Conservation (phyloP, 2,113 vertebrate species). For the Charadrius vociferus region DNA sequence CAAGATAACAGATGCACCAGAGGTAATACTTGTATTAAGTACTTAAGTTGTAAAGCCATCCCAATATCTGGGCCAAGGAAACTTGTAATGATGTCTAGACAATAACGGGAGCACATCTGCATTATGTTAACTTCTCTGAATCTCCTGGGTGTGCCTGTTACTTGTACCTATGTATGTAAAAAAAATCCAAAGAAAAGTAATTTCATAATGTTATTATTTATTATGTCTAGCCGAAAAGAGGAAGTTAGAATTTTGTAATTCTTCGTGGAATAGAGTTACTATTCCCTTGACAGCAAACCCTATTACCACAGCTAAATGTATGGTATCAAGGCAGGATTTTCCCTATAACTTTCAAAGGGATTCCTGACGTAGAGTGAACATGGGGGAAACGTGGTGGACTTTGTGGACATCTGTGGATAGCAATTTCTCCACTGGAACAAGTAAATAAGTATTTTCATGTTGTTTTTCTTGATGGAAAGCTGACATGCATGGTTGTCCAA, state of each 20-base stretch:
- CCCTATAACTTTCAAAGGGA: not conserved
- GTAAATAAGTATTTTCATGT: not conserved
- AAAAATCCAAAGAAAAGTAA: not conserved
- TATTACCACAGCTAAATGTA: not conserved
- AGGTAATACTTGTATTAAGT: not conserved
- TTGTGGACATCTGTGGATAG: not conserved
- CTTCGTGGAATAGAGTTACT: not conserved
- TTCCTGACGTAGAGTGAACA: not conserved
- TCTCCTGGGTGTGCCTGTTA: not conserved
- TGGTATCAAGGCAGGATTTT: not conserved
- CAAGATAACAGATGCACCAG: not conserved
- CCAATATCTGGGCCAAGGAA: not conserved
- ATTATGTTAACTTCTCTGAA: too few relatives aligned
- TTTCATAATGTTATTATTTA: not conserved
- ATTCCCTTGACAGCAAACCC: not conserved
- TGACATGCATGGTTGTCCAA: not conserved
- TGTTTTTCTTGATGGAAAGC: not conserved
- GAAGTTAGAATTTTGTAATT: not conserved
- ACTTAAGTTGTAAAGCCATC: not conserved
- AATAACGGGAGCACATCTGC: rapidly evolving
- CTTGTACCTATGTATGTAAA: not conserved
- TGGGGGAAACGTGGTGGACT: not conserved
- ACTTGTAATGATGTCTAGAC: not conserved
- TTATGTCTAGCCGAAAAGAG: not conserved
- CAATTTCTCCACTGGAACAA: not conserved